Conservation (phyloP, 2,888 invertebrate genomes). For the Melieria picta region DNA sequence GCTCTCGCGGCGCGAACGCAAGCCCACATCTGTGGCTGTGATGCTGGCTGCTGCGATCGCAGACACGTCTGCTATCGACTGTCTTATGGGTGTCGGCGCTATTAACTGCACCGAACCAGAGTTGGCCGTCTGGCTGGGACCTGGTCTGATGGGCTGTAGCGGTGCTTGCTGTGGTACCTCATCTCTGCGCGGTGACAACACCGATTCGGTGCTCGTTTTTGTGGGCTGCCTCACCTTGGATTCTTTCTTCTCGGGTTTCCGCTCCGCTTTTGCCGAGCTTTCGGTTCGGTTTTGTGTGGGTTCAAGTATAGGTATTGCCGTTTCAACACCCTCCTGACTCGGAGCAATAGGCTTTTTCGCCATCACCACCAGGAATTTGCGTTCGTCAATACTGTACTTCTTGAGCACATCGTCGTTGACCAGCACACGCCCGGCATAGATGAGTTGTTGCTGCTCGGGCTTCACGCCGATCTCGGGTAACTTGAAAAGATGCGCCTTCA, state of each 20-base stretch:
- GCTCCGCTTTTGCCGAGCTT: constrained; percentile 1
- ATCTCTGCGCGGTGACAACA: background rate
- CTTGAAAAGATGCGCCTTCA: constrained; percentile 73
- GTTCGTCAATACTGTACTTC: constrained; percentile 92
- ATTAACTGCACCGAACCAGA: background rate
- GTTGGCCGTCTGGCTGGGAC: constrained; percentile 31
- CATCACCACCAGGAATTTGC: constrained; percentile 97
- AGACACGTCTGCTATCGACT: constrained; percentile 27
- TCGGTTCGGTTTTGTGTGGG: background rate
- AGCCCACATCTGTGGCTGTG: background rate
- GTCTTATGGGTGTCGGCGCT: constrained; percentile 27
- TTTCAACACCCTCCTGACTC: background rate
- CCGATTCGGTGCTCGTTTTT: constrained; percentile 16
- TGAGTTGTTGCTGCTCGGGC: constrained; percentile 88
- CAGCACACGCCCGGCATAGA: constrained; percentile 94
- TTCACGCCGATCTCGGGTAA: constrained; percentile 65
- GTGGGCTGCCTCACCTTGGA: background rate
- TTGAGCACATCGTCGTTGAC: constrained; percentile 83
- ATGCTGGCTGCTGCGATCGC: constrained; percentile 15
- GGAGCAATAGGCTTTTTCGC: constrained; percentile 66
- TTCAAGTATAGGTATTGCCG: too few relatives aligned
- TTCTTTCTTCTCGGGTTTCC: background rate
- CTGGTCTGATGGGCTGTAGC: constrained; percentile 23
- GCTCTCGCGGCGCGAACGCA: constrained; percentile 11
- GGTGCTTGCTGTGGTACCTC: constrained; percentile 4